These are phyloP conservation scores for Drosophila simulans DNA, from an alignment of 1,140 invertebrate genomes.

Conservation along the genomic window DNA sequence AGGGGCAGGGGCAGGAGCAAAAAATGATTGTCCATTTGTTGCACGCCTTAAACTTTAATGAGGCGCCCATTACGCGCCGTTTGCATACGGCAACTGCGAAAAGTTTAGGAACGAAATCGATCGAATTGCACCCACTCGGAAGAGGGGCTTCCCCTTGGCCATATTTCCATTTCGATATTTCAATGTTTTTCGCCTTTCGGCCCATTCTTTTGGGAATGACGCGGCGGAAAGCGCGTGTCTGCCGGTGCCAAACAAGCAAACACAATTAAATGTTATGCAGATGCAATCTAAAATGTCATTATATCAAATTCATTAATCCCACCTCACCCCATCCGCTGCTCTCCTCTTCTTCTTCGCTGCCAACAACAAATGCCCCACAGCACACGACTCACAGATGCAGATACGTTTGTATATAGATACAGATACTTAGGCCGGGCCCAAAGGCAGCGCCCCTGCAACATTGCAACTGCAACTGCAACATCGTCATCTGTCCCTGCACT, in stretches of 20 bases:
- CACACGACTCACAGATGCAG: slow-evolving; percentile 44
- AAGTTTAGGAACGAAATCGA: slow-evolving; percentile 71
- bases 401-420: not conserved
- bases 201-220: slow-evolving; percentile 68
- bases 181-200: slow-evolving; percentile 41
- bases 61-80: slow-evolving; percentile 62
- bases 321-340: slow-evolving; percentile 3
- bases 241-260: slow-evolving; percentile 68
- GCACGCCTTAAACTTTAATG: slow-evolving; percentile 65
- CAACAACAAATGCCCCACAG: slow-evolving; percentile 40
- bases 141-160: not conserved
- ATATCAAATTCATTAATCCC: slow-evolving; percentile 84
- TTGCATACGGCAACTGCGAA: slow-evolving; percentile 68
- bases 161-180: not conserved
- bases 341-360: not conserved
- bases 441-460: slow-evolving; percentile 65
- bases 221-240: slow-evolving; percentile 77
- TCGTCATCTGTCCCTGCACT: slow-evolving; percentile 72
- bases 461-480: slow-evolving; percentile 60
- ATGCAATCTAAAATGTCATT: slow-evolving; percentile 84
- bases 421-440: slow-evolving; percentile 55
- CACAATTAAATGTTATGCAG: slow-evolving; percentile 84
- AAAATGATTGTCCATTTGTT: slow-evolving; percentile 60
- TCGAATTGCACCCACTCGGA: slow-evolving; percentile 46
- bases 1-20: slow-evolving; percentile 9